Conservation (phyloP, 2,113 vertebrate species). For the Myanophis thanlyinensis region DNA sequence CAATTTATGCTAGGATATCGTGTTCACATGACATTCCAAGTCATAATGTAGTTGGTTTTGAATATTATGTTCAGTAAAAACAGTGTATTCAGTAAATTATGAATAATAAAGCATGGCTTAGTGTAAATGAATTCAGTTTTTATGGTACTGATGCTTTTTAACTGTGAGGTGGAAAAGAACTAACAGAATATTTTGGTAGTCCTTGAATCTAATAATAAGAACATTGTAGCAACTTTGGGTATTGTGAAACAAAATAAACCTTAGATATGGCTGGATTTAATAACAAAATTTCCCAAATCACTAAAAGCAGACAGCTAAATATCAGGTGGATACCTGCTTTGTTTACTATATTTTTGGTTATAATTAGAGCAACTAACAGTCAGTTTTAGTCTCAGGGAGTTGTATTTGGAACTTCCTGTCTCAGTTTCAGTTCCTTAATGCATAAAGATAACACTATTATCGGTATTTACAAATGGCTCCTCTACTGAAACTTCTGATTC, state of each 20-base stretch:
- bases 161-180: neutral
- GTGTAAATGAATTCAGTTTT: neutral
- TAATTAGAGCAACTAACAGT: neutral
- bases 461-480: neutral
- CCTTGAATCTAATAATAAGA: neutral
- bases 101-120: neutral
- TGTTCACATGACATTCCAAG: neutral
- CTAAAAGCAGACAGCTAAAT: slow-evolving; percentile 16
- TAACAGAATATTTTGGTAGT: neutral
- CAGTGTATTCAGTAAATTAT: neutral
- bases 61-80: neutral
- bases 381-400: neutral
- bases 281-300: slow-evolving; percentile 18
- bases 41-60: neutral
- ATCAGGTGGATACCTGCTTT: neutral
- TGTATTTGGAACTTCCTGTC: neutral
- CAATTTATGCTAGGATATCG: neutral
- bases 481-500: neutral
- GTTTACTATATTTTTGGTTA: neutral
- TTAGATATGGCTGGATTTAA: slow-evolving; percentile 8
- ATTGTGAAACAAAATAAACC: neutral
- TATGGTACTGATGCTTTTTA: neutral
- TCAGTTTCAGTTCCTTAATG: neutral
- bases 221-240: neutral
- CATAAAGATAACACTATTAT: neutral